Conservation (phyloP, 30 jellyfish, hydroid and myxozoan species). For the Sanderia malayensis region DNA sequence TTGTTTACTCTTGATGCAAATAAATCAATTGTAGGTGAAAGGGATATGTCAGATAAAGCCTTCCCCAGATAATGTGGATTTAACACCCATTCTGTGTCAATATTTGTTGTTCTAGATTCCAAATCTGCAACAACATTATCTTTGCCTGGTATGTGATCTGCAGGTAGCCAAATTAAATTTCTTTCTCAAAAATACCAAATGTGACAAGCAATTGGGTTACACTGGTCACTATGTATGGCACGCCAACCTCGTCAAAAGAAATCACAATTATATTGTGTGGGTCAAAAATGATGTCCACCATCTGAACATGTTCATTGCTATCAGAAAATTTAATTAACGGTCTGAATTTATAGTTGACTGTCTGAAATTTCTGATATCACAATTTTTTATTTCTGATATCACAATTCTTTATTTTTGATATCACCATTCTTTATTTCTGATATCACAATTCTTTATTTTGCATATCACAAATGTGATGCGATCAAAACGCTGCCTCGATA, state of each 20-base stretch:
- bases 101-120: slow-evolving; percentile 29
- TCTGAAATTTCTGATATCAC: neutral
- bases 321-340: neutral
- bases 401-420: no score
- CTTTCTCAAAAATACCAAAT: slow-evolving; percentile 43
- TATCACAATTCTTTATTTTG: no score
- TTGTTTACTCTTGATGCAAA: slow-evolving; percentile 53
- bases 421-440: no score
- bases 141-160: slow-evolving; percentile 52
- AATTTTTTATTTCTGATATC: no score
- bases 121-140: slow-evolving; percentile 36
- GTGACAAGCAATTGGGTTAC: slow-evolving; percentile 13
- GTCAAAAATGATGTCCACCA: neutral
- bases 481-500: neutral
- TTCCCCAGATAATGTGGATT: slow-evolving; percentile 5
- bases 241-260: neutral
- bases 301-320: neutral
- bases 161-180: slow-evolving; percentile 26
- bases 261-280: neutral
- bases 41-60: slow-evolving; percentile 1
- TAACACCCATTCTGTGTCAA: slow-evolving; percentile 45
- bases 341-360: neutral
- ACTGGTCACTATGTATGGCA: slow-evolving; percentile 11
- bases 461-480: neutral
- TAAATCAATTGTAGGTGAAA: slow-evolving; percentile 33